phyloP scores from a whole-genome alignment of 1,140 invertebrate genomes.

The Tenebrio molitor region DNA sequence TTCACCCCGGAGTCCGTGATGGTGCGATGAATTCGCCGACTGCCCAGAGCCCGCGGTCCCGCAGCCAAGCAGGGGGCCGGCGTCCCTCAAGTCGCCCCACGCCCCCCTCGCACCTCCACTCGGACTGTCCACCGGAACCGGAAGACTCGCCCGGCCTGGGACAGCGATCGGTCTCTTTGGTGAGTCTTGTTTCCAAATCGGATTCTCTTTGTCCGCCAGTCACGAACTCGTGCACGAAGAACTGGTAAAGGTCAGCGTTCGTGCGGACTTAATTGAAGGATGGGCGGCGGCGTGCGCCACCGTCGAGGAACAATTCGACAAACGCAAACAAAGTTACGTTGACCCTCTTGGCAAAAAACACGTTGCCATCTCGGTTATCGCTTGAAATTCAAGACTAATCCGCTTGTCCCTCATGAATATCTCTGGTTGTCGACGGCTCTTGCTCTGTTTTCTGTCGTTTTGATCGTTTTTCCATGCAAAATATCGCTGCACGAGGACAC shows the following conservation, averaged over 20 bases:
- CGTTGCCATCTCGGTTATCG: too few relatives aligned
- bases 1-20: neutral
- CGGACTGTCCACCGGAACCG: constrained; percentile 38
- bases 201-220: constrained; percentile 12
- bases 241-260: neutral
- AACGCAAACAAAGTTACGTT: too few relatives aligned
- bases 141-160: constrained; percentile 27
- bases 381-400: neutral
- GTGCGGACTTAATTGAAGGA: neutral
- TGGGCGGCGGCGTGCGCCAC: neutral
- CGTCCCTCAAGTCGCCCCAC: constrained; percentile 5
- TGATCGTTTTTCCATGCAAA: neutral
- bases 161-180: constrained; percentile 37
- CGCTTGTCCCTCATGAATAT: neutral
- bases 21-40: constrained; percentile 41
- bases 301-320: too few relatives aligned
- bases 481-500: too few relatives aligned
- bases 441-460: neutral
- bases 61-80: constrained; percentile 20
- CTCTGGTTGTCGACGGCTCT: neutral
- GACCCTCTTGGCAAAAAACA: too few relatives aligned
- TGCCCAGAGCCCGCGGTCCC: constrained; percentile 28
- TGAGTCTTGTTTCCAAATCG: constrained; percentile 22
- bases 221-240: constrained; percentile 31
- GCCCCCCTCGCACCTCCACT: constrained; percentile 13